A percentile compares a stretch with the other conserved stretches of the same genome.
phyloP scores from a whole-genome alignment of 2,113 vertebrate species.

The Anas platyrhynchos region DNA sequence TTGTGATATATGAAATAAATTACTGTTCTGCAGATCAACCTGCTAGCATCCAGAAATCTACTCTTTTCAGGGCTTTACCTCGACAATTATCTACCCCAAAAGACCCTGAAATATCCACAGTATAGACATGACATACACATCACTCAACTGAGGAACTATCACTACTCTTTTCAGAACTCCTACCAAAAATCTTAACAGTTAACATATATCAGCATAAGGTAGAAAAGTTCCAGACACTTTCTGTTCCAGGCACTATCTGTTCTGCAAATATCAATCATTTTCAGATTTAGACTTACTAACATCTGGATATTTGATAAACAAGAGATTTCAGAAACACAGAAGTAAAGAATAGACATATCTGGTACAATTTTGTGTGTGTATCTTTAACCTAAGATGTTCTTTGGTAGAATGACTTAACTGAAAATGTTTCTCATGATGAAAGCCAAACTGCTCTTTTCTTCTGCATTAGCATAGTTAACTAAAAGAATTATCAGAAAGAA shows the following conservation, averaged over 20 bases:
- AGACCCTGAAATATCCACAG: not conserved
- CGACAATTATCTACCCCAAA: not conserved
- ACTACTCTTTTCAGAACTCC: not conserved
- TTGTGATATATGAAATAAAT: not conserved
- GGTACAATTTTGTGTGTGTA: accelerated
- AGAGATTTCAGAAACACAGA: not conserved
- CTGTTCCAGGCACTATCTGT: not conserved
- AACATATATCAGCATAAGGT: not conserved
- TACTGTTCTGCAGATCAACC: not conserved
- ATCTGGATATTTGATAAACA: not conserved
- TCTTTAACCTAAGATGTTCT: not conserved
- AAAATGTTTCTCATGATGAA: not conserved
- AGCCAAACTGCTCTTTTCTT: not conserved
- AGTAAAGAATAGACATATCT: not conserved
- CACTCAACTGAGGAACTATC: not conserved
- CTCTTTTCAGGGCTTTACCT: not conserved
- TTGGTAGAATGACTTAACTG: not conserved
- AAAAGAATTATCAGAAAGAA: not conserved
- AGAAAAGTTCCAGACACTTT: not conserved
- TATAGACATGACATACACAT: not conserved
- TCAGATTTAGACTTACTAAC: not conserved
- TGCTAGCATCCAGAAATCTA: not conserved
- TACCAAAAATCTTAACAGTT: not conserved
- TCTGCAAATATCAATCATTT: not conserved
- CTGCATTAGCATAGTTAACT: not conserved